Base-by-base conservation (phyloP, 2,888 invertebrate genomes). In the Protodeltote pygarga region DNA sequence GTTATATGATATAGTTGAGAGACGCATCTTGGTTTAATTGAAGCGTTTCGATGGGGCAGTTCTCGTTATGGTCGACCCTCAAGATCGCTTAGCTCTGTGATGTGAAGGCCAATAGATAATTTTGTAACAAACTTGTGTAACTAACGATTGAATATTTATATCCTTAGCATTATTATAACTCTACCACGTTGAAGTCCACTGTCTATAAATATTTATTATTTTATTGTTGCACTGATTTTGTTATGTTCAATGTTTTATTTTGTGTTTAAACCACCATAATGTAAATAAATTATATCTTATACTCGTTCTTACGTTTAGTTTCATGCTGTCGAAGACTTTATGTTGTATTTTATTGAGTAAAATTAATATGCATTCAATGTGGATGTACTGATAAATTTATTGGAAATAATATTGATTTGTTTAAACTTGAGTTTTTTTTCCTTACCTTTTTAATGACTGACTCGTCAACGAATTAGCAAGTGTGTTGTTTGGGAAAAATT, bases 391-490 rank as follows among this genome's bases (percentile, higher is more conserved):
- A 91, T 89, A 90, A 88, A 78, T 89, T 89, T 89, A 91, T 88
- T 89, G 89, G 84, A 90, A 91, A 91, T 92, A 92, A 91, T 92
- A 92, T 91, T 89, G 92, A 92, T 89, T 90, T 92, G 92, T 92
- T 92, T 91, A 91, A 87, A 86, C 52, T 64, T 72, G 52, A 64
- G 70, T 79, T 55, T 45, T 53, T 35, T 55, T 49, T 34, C 10
- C 35, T 38, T 29, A 35, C 16, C 31, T 27, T n/a, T n/a, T n/a
- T n/a, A n/a, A n/a, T n/a, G n/a, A n/a, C n/a, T n/a, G n/a, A n/a
- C 21, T 41, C 23, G 32, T 54, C 47, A 54, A 48, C n/a, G n/a
- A n/a, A n/a, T n/a, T n/a, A n/a, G n/a, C 27, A 59, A 44, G 51
- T 46, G 40, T 35, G 41, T 14, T 34, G 58, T 52, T 52, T 53